Conservation (phyloP, 2,113 vertebrate species). For the Gila orcuttii region DNA sequence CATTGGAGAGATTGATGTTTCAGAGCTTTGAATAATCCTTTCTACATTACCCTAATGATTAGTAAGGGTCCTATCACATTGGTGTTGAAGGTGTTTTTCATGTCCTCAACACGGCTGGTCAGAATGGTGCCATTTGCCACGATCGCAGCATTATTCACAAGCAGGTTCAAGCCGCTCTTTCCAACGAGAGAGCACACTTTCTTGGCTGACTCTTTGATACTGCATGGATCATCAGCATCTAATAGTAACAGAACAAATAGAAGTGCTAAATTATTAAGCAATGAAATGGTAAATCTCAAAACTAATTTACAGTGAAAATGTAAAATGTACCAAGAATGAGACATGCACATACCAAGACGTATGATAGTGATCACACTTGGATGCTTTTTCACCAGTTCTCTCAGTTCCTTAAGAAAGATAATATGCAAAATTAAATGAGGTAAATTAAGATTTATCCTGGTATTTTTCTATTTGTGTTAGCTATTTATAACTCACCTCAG, state of each 20-base stretch:
- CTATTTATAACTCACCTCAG: conserved; percentile 57
- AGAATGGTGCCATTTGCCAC: conserved; percentile 26
- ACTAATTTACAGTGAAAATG: background rate
- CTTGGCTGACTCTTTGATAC: conserved; percentile 71
- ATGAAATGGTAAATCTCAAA: background rate
- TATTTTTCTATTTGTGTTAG: background rate
- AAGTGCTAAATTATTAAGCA: background rate
- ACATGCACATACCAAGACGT: conserved; percentile 53
- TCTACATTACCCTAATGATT: conserved; percentile 67
- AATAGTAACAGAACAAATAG: conserved; percentile 28
- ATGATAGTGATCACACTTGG: conserved; percentile 55
- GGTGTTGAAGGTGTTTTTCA: conserved; percentile 69
- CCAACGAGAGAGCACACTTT: conserved; percentile 70
- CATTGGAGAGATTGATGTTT: background rate
- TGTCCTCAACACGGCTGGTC: conserved; percentile 60
- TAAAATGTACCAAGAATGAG: background rate
- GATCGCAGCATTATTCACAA: conserved; percentile 77
- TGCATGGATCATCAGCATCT: conserved; percentile 66
- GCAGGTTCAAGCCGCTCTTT: conserved; percentile 73
- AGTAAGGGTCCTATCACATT: conserved; percentile 69
- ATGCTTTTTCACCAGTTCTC: conserved; percentile 59
- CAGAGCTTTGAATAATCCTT: background rate
- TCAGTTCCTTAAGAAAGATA: conserved; percentile 49
- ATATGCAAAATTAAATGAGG: background rate
- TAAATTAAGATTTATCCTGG: background rate